phyloP scores from a whole-genome alignment of 2,888 invertebrate species.

The Idaea straminata region DNA sequence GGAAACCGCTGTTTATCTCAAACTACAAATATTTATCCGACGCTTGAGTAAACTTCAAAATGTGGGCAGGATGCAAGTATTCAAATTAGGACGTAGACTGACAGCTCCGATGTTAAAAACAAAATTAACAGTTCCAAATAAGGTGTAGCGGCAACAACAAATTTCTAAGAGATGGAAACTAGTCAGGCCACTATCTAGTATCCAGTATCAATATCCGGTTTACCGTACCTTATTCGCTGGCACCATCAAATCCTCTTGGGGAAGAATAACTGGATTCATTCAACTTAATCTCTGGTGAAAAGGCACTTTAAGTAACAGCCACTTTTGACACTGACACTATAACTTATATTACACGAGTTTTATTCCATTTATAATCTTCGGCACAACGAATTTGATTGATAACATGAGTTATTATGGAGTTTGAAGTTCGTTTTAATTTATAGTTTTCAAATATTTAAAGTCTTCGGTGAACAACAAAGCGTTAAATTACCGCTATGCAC shows the following conservation, averaged over 20 bases:
- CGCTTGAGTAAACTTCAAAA: conserved; percentile 47
- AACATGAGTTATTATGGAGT: conserved; percentile 18
- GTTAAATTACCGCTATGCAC: conserved; percentile 38
- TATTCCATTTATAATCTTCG: conserved; percentile 24
- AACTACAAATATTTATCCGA: conserved; percentile 63
- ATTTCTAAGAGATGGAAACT: conserved; percentile 46
- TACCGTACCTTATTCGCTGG: conserved; percentile 71
- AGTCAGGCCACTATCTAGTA: conserved; percentile 60
- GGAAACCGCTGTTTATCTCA: conserved; percentile 55
- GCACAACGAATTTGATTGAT: conserved; percentile 11
- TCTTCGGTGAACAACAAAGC: conserved; percentile 38
- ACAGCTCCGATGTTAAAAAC: conserved; percentile 14
- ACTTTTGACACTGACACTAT: conserved; percentile 63
- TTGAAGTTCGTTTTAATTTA: conserved; percentile 34
- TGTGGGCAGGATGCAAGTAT: conserved; percentile 29
- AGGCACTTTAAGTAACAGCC: conserved; percentile 55
- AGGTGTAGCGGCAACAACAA: conserved; percentile 27
- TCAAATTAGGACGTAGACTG: conserved; percentile 29
- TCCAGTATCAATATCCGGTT: conserved; percentile 71
- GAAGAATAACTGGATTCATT: conserved; percentile 47
- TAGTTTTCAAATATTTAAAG: conserved; percentile 39
- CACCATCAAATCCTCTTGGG: conserved; percentile 58
- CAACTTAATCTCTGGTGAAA: conserved; percentile 44
- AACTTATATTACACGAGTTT: conserved; percentile 44
- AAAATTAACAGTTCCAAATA: conserved; percentile 17